Conservation (phyloP, 2,113 vertebrate species). For the Dasyurus viverrinus region DNA sequence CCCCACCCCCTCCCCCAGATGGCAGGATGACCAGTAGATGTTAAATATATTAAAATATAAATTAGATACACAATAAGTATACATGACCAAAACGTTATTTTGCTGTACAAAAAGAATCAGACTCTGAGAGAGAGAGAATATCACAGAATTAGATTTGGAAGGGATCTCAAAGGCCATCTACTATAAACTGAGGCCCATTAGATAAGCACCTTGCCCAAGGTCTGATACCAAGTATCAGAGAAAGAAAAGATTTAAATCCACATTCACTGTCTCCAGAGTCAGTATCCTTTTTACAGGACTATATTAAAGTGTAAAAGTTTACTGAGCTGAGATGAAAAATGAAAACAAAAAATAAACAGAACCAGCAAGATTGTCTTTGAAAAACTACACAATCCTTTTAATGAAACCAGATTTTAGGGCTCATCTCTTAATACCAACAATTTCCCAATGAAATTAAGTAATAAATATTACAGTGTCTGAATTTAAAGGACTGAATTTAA, state of each 20-base stretch:
- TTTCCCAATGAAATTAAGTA: neutral
- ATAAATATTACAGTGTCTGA: neutral
- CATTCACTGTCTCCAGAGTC: neutral
- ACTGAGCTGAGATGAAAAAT: neutral
- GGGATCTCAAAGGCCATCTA: neutral
- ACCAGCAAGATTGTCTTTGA: neutral
- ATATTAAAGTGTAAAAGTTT: neutral
- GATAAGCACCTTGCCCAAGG: neutral
- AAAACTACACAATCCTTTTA: neutral
- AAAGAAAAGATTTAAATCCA: neutral
- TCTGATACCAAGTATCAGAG: neutral
- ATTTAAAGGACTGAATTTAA: neutral
- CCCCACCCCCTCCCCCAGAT: too few species aligned
- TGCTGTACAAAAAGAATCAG: too few species aligned
- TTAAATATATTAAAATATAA: too few species aligned
- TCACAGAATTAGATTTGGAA: neutral
- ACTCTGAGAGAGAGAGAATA: neutral
- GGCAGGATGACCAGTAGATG: too few species aligned
- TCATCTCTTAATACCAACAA: neutral
- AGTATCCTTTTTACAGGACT: neutral
- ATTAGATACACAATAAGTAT: too few species aligned
- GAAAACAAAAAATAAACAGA: neutral
- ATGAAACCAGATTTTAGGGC: neutral
- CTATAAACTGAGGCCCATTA: neutral
- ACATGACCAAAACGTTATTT: too few species aligned